These are phyloP conservation scores for Picus viridis DNA, from an alignment of 2,797 vertebrate genomes.

Conservation along the genomic window DNA sequence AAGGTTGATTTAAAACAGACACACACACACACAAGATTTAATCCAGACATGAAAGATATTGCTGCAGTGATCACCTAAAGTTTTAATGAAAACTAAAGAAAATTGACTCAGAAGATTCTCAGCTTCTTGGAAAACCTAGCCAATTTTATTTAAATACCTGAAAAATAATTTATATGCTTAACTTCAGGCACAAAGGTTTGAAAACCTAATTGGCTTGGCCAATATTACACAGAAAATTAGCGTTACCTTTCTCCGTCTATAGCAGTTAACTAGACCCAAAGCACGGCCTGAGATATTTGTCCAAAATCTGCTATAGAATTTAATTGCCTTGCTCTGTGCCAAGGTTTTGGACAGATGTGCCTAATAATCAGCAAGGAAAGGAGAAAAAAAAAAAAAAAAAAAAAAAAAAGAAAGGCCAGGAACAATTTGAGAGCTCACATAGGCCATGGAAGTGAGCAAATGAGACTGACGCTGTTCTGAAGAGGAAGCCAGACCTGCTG, in stretches of 20 bases:
- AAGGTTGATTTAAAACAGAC: constrained; percentile 54
- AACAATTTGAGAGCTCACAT: not conserved
- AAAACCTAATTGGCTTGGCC: constrained; percentile 36
- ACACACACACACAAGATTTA: constrained; percentile 9
- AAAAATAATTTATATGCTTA: constrained; percentile 63
- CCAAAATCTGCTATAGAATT: not conserved
- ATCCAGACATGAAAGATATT: not conserved
- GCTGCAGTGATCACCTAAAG: not conserved
- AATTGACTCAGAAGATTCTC: constrained; percentile 27
- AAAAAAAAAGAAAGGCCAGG: not conserved
- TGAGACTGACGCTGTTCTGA: not conserved
- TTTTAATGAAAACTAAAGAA: constrained; percentile 61
- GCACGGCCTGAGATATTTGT: not conserved
- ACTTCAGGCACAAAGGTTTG: constrained; percentile 55
- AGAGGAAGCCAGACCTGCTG: not conserved
- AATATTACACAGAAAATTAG: constrained; percentile 4
- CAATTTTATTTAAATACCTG: constrained; percentile 51
- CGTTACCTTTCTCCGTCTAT: not conserved
- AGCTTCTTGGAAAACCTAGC: not conserved
- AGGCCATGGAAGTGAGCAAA: not conserved
- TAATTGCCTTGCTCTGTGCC: not conserved
- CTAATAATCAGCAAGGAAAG: not conserved
- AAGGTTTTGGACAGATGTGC: not conserved
- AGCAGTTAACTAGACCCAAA: not conserved
- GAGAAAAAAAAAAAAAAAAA: not conserved